Evolutionary conservation across 2,113 vertebrate genomes (phyloP), one percentile per base, ranked within the genome.

Genomic region (Bufo gargarizans): DNA sequence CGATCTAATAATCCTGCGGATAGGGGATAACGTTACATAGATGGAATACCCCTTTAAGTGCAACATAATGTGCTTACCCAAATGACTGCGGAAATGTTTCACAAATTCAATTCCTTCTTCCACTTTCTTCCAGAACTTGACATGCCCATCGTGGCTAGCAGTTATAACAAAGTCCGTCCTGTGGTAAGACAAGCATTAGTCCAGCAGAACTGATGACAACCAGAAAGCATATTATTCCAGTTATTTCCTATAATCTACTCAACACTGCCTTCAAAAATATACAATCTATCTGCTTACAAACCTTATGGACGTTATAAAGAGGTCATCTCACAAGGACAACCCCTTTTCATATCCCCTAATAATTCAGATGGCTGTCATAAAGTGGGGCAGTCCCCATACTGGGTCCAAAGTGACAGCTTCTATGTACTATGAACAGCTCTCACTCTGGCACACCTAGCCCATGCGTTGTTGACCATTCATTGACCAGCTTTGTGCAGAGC

Each of bases 101-200:
- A 99, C 98, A 94, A 99, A 99, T 92, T 99, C 98, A 82, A 99
- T 97, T 65, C 98, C 98, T 88, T 97, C 96, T 45, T 99, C 96
- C 90, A 99, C 95, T 89, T 97, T 99, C 94, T 99, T 99, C 98
- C 98, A 99, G 92, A 99, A 99, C 89, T 99, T 99, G 71, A 99
- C 95, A 74, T 99, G 98, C 13, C 98, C 98, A 86, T 99, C 98
- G n/a, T 99, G 98, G 92, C 98, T 99, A 89, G 97, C 98, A 65
- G 98, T 99, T 92, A 99, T 95, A 86, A 99, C 91, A 91, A 99
- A 99, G 93, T 99, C 98, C 87, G 97, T 99, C 92, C 98, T 99
- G 92, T 10, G 91, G 50, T 88, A 59, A 91, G 1, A 89, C 85
- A 90, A 88, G 22, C 5, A 78, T 6, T 14, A n/a, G 19, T 50